Evolutionary conservation across 2,888 invertebrate species (phyloP), one percentile per base, ranked within the genome.

Genomic region (Melieria omissa): DNA sequence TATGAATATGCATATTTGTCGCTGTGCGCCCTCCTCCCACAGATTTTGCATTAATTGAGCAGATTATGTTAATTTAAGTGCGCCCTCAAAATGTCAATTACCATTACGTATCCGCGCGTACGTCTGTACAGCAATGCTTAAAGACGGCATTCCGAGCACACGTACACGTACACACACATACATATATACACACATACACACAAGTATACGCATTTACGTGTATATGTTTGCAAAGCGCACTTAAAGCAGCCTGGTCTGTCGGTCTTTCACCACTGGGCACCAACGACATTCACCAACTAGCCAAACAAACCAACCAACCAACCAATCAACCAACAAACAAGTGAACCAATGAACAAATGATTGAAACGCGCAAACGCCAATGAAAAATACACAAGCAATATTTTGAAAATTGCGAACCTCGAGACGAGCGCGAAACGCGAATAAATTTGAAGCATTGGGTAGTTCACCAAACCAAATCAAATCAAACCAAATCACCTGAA

Each of bases 251-350:
- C 61, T 42, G 54, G 54, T 45, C 64, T 9, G 44, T 46, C 12
- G 10, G 14, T 10, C 7, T 4, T 29, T 29, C 63, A 49, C n/a
- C 54, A 16, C 78, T 81, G 82, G 83, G 83, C 86, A 85, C 82
- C 84, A 83, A 86, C 83, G 86, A 85, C 86, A 87, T 87, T 86
- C 87, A 87, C 87, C 87, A 87, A 86, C 83, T 80, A 79, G 79
- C 78, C 79, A 80, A 75, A 70, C 65, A 47, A 69, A 69, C 49
- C 8, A 12, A 62, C 16, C 8, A 12, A 62, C 16, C 12, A 57
- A n/a, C 16, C 16, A 57, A 57, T 69, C 63, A 73, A 61, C 73
- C 55, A 41, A 47, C 54, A 67, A 62, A 70, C 63, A 70, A 67
- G 65, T 67, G 63, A 29, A 29, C 29, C 29, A 29, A 29, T 29